phyloP scores from a whole-genome alignment of 2,888 invertebrate genomes.

The Drosophila ezoana region DNA sequence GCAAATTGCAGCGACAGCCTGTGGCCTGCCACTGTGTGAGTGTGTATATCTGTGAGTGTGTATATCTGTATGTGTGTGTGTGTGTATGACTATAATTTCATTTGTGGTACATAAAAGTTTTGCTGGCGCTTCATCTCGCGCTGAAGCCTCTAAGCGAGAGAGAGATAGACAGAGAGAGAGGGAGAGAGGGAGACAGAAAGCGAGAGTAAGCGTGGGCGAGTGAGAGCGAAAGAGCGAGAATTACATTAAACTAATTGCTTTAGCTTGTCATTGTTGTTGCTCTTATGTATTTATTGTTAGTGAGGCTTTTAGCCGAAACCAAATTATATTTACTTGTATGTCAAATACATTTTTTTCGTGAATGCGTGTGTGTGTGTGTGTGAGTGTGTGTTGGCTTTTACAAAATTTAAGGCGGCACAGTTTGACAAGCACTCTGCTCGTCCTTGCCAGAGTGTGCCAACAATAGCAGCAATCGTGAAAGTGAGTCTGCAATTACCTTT shows the following conservation, averaged over 20 bases:
- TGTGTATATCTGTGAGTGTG: constrained; percentile 24
- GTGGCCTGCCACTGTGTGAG: constrained; percentile 49
- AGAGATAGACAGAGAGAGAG: background rate
- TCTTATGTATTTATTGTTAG: constrained; percentile 55
- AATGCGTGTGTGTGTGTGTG: background rate
- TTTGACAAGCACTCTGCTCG: constrained; percentile 24
- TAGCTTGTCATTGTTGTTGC: constrained; percentile 73
- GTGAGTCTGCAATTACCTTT: constrained; percentile 57
- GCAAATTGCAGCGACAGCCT: constrained; percentile 74
- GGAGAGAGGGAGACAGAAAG: constrained; percentile 2
- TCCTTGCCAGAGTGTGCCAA: background rate
- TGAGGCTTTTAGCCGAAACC: constrained; percentile 56
- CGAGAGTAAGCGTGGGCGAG: constrained; percentile 3
- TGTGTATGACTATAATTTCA: constrained; percentile 70
- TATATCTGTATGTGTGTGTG: constrained; percentile 16
- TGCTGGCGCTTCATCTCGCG: constrained; percentile 62
- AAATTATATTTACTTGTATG: constrained; percentile 74
- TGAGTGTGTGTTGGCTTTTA: constrained; percentile 31
- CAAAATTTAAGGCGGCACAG: constrained; percentile 38
- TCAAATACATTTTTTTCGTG: constrained; percentile 32
- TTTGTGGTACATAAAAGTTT: constrained; percentile 79
- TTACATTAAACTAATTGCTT: constrained; percentile 80
- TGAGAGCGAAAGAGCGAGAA: constrained; percentile 38
- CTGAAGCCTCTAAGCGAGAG: constrained; percentile 26
- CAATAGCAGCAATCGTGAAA: constrained; percentile 4